These are phyloP conservation scores for Lasioglossum vierecki DNA, from an alignment of 2,888 invertebrate species.

Conservation along the genomic window DNA sequence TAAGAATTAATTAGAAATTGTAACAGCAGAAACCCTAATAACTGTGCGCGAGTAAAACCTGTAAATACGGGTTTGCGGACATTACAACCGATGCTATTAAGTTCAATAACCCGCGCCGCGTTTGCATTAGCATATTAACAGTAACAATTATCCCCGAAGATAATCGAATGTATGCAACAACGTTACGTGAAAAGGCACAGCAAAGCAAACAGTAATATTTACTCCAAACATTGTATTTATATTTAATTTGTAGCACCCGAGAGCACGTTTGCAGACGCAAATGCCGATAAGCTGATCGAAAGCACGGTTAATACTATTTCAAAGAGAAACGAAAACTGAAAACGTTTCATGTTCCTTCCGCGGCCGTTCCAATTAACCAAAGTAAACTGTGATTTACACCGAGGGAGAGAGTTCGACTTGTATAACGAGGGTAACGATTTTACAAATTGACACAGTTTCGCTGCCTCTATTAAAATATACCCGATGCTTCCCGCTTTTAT, in stretches of 20 bases:
- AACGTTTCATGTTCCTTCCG: constrained; percentile 48
- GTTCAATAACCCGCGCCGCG: background rate
- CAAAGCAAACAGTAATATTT: constrained; percentile 17
- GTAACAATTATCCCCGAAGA: background rate
- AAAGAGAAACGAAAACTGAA: constrained; percentile 61
- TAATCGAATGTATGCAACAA: constrained; percentile 10
- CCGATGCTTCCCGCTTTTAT: background rate
- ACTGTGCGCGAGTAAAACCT: background rate
- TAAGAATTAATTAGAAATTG: constrained; percentile 1
- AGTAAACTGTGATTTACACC: constrained; percentile 66
- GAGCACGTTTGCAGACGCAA: constrained; percentile 23
- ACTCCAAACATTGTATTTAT: constrained; percentile 22
- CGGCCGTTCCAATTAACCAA: constrained; percentile 67
- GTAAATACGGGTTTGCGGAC: background rate
- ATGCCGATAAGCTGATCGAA: constrained; percentile 62
- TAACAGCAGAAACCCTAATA: background rate
- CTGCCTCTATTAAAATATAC: background rate
- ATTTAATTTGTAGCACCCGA: constrained; percentile 28
- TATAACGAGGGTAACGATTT: constrained; percentile 54
- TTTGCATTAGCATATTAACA: constrained; percentile 17
- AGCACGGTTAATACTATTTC: constrained; percentile 71
- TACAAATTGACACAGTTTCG: constrained; percentile 50
- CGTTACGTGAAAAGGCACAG: background rate
- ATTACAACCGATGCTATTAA: background rate
- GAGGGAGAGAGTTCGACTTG: constrained; percentile 26